Evolutionary conservation across 2,113 vertebrate genomes (phyloP).

Genomic region (Vidua macroura): DNA sequence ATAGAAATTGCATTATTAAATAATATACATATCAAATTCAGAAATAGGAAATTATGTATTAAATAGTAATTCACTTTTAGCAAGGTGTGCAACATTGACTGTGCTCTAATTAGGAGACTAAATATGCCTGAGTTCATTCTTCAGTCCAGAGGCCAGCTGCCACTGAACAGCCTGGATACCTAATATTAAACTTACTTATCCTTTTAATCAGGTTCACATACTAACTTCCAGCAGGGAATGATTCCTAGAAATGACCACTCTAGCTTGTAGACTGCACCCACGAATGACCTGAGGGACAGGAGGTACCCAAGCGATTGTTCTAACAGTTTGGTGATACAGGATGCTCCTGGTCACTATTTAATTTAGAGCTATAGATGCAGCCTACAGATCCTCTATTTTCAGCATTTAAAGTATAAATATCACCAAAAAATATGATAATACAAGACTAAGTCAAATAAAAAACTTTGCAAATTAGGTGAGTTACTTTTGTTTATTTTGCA

Average conservation of each 20-base stretch:
- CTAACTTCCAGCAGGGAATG: not conserved
- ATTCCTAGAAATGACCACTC: not conserved
- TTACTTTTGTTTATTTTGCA: not conserved
- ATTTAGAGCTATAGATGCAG: not conserved
- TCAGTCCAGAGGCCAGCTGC: not conserved
- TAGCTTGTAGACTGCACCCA: not conserved
- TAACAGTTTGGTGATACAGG: not conserved
- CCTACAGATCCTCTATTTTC: not conserved
- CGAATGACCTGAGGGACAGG: fast-evolving
- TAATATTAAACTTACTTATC: not conserved
- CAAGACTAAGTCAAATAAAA: not conserved
- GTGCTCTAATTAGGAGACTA: not conserved
- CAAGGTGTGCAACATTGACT: fast-evolving
- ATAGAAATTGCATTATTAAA: not conserved
- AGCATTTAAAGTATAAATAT: not conserved
- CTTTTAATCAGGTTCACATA: not conserved
- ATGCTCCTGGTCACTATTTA: not conserved
- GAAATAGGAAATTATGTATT: not conserved
- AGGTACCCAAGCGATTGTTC: not conserved
- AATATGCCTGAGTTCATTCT: not conserved
- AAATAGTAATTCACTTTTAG: not conserved
- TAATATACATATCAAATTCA: not conserved
- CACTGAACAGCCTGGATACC: not conserved
- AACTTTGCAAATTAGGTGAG: not conserved
- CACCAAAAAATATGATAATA: not conserved